Percentiles rank a stretch among this genome's conserved stretches.
Conservation (phyloP, 37 sponge, comb jelly and placozoan genomes). For the Spongilla lacustris region DNA sequence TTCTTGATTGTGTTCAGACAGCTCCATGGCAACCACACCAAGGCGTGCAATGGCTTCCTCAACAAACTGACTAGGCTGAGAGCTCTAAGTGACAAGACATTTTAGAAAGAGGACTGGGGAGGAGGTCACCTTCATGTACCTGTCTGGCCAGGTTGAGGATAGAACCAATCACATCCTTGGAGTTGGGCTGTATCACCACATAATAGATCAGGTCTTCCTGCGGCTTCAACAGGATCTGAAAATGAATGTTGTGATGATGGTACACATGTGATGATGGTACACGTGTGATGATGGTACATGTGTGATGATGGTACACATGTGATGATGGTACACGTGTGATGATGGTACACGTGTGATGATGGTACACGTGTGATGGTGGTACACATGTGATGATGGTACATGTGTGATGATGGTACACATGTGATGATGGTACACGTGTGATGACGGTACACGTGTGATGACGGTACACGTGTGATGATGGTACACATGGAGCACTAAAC, state of each 20-base stretch:
- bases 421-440: background rate
- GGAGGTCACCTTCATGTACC: background rate
- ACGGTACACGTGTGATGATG: background rate
- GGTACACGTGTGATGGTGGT: background rate
- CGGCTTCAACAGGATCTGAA: conserved; percentile 33
- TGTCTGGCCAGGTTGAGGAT: conserved; percentile 33
- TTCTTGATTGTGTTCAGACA: conserved; percentile 16
- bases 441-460: background rate
- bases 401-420: background rate
- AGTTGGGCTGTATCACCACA: conserved; percentile 69
- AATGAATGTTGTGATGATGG: background rate
- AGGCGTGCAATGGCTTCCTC: conserved; percentile 50
- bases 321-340: no score
- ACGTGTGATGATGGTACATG: background rate
- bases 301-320: background rate
- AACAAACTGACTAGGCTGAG: conserved; percentile 42
- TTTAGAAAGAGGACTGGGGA: background rate
- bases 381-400: background rate
- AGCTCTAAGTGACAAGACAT: background rate
- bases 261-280: background rate
- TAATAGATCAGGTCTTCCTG: conserved; percentile 59
- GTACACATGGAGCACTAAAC: no score
- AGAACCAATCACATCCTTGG: conserved; percentile 55
- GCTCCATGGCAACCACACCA: conserved; percentile 65
- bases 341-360: background rate